Evolutionary conservation across 2,888 invertebrate species (phyloP), one percentile per base, ranked within the genome.

Genomic region (Tipula helvola): DNA sequence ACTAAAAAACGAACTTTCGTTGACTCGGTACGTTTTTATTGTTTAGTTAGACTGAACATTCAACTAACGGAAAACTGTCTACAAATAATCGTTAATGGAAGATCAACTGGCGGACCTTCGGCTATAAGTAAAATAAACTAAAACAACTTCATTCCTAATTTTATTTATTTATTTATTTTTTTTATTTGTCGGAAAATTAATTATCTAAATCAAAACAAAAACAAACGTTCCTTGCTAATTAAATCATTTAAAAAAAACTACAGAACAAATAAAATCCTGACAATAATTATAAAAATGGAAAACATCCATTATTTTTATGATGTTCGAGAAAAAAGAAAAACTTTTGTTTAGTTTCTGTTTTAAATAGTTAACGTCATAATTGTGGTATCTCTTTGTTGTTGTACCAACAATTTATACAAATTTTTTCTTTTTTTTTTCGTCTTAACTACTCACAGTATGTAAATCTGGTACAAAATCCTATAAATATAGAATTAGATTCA

Each of bases 361-460:
- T 28, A 71, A 71, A 52, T 16, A 52, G 28, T 71, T n/a, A 71
- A 52, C 52, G 52, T 52, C 28, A 1, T 28, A 28, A 28, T 28
- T 57, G 44, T 57, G 16, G 7, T 71, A n/a, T 52, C n/a, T 16
- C n/a, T 52, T 28, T 71, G n/a, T n/a, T n/a, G n/a, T n/a, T n/a
- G 8, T 42, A 85, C 41, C 85, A 85, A 41, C 41, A 42, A 42
- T 18, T 85, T 42, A 28, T 85, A 12, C 16, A 39, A 85, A n/a
- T 42, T 18, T 36, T 85, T 42, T 85, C 39, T 52, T 52, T 52
- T 52, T 47, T 71, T 71, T 28, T 57, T 18, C 44, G 28, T 47
- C 57, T 86, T 52, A 42, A 85, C 87, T 88, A 88, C 88, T 88
- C 88, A 88, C 88, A 87, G 88, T 88, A 88, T 88, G 88, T 85